phyloP scores from a whole-genome alignment of 2,888 invertebrate species.

The Drosophila peninsularis region DNA sequence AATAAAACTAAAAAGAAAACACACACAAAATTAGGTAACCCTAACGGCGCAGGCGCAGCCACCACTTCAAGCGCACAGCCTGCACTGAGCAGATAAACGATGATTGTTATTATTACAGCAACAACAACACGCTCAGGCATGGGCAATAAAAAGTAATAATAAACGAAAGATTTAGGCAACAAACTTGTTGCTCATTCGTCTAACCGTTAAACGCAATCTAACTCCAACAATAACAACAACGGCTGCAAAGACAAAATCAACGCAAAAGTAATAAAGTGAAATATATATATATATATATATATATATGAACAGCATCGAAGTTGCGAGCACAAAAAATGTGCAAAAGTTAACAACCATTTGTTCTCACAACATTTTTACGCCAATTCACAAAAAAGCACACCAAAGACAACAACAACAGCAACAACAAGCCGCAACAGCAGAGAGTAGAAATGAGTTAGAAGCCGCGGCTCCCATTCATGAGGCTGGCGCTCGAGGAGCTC shows the following conservation, averaged over 20 bases:
- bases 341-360: conserved; percentile 79
- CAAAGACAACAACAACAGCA: conserved; percentile 33
- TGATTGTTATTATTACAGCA: conserved; percentile 65
- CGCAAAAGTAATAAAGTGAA: conserved; percentile 41
- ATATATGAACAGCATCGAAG: conserved; percentile 23
- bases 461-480: conserved; percentile 75
- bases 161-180: conserved; percentile 51
- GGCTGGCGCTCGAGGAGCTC: conserved; percentile 75
- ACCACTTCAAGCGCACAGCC: conserved; percentile 41
- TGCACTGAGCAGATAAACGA: conserved; percentile 50
- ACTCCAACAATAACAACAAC: conserved; percentile 46
- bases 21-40: conserved; percentile 45
- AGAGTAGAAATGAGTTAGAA: conserved; percentile 71
- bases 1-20: conserved; percentile 14
- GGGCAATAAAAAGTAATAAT: conserved; percentile 40
- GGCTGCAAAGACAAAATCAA: conserved; percentile 44
- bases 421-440: conserved; percentile 22
- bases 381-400: conserved; percentile 70
- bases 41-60: conserved; percentile 59
- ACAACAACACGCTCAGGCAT: conserved; percentile 12
- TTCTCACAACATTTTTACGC: conserved; percentile 81
- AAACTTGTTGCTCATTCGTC: conserved; percentile 48
- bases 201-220: conserved; percentile 71
- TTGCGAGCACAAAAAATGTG: conserved; percentile 63
- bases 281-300: neutral